These are phyloP conservation scores for Himalopsyche kuldschensis DNA, from an alignment of 2,888 invertebrate species.

Conservation along the genomic window DNA sequence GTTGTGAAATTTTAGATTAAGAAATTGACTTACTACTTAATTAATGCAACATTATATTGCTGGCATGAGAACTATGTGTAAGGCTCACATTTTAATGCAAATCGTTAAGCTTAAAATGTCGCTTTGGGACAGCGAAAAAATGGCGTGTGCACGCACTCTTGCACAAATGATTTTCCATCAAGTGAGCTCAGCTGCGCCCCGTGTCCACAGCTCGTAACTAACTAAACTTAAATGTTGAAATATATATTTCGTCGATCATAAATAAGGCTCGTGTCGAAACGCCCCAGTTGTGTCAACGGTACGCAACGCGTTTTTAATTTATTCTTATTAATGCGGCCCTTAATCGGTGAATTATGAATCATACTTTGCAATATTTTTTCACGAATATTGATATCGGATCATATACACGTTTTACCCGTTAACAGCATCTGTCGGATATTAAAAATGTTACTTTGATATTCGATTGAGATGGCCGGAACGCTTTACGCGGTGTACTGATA, in stretches of 20 bases:
- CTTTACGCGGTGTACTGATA: too few relatives aligned
- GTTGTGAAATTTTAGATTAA: too few relatives aligned
- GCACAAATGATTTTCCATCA: neutral
- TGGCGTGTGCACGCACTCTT: neutral
- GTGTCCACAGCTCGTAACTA: neutral
- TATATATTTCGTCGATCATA: neutral
- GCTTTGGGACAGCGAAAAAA: neutral
- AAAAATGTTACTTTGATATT: too few relatives aligned
- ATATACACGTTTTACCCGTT: neutral
- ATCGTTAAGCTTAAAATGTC: neutral
- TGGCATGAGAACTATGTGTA: neutral
- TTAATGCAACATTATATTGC: neutral
- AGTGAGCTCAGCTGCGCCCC: neutral
- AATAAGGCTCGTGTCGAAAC: slow-evolving; percentile 11
- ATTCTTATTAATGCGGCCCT: slow-evolving; percentile 1
- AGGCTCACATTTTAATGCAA: neutral
- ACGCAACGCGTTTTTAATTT: neutral
- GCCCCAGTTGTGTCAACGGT: slow-evolving; percentile 21
- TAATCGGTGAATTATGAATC: neutral
- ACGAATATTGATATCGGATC: neutral
- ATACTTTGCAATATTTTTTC: neutral
- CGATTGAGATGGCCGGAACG: too few relatives aligned
- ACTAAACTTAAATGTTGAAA: neutral
- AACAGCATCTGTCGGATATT: neutral
- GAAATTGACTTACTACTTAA: neutral